Evolutionary conservation across 2,888 invertebrate species (phyloP).

Genomic region (Ichneumoninae sp.): DNA sequence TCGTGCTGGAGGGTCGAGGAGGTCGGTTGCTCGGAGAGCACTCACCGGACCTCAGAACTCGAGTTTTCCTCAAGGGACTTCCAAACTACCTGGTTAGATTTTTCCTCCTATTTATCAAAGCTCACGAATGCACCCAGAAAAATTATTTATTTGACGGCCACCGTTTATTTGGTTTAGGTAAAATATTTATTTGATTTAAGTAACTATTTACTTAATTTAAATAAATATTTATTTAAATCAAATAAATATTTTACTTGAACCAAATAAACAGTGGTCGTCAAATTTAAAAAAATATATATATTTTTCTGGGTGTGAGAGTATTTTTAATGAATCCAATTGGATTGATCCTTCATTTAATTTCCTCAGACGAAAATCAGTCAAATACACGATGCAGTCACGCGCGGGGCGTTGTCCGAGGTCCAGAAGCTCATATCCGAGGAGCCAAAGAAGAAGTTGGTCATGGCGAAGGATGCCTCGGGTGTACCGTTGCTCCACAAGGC

Average conservation of each 20-base stretch:
- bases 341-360: slow-evolving; percentile 5
- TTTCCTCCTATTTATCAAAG: background rate
- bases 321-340: slow-evolving; percentile 1
- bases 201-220: too few relatives aligned
- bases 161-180: too few relatives aligned
- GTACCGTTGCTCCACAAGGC: slow-evolving; percentile 92
- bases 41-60: slow-evolving; percentile 87
- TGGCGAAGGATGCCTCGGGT: slow-evolving; percentile 89
- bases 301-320: background rate
- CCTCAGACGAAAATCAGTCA: slow-evolving; percentile 89
- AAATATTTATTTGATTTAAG: too few relatives aligned
- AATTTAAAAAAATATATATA: too few relatives aligned
- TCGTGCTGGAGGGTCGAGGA: slow-evolving; percentile 89
- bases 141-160: too few relatives aligned
- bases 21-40: slow-evolving; percentile 88
- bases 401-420: slow-evolving; percentile 89
- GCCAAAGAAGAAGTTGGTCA: slow-evolving; percentile 85
- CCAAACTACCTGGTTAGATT: slow-evolving; percentile 88
- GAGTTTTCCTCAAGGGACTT: slow-evolving; percentile 88
- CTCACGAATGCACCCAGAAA: background rate
- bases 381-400: slow-evolving; percentile 91
- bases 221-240: too few relatives aligned
- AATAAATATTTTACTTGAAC: too few relatives aligned
- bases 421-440: slow-evolving; percentile 85
- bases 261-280: too few relatives aligned